These are phyloP conservation scores for Chrysomallon squamiferum DNA, from an alignment of 1,140 invertebrate genomes.

Conservation along the genomic window DNA sequence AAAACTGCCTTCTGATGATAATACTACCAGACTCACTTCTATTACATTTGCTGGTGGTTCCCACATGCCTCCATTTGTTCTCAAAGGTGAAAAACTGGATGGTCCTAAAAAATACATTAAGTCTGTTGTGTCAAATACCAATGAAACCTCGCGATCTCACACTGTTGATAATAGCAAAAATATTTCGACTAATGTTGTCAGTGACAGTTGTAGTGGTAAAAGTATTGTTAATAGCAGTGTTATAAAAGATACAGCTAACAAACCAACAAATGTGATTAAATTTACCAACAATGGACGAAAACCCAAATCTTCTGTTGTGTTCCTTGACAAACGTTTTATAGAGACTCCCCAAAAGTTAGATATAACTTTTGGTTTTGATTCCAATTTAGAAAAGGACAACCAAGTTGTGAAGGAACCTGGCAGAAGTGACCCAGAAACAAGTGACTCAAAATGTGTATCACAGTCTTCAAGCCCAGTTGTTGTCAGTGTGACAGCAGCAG, in stretches of 20 bases:
- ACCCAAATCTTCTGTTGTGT: constrained; percentile 44
- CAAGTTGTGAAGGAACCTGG: no score
- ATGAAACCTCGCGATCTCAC: constrained; percentile 4
- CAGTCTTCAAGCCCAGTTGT: no score
- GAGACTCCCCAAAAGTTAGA: constrained; percentile 31
- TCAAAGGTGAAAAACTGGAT: neutral
- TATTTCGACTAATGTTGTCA: neutral
- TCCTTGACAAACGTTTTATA: constrained; percentile 41
- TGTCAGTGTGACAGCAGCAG: no score
- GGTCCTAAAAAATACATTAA: neutral
- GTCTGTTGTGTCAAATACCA: neutral
- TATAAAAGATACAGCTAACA: constrained; percentile 2
- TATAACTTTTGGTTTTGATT: constrained; percentile 48
- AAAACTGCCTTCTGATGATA: neutral
- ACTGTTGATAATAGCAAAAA: neutral
- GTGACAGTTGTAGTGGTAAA: no score
- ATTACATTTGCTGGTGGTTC: constrained; percentile 1
- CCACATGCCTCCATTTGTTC: neutral
- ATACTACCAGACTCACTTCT: neutral
- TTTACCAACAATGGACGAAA: constrained; percentile 15
- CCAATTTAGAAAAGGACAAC: neutral
- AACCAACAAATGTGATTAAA: constrained; percentile 13
- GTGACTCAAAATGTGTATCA: no score
- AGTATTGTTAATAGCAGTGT: no score
- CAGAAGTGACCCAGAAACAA: no score